Base-by-base conservation (phyloP, 2,113 vertebrate genomes). In the Hemiprocne comata region DNA sequence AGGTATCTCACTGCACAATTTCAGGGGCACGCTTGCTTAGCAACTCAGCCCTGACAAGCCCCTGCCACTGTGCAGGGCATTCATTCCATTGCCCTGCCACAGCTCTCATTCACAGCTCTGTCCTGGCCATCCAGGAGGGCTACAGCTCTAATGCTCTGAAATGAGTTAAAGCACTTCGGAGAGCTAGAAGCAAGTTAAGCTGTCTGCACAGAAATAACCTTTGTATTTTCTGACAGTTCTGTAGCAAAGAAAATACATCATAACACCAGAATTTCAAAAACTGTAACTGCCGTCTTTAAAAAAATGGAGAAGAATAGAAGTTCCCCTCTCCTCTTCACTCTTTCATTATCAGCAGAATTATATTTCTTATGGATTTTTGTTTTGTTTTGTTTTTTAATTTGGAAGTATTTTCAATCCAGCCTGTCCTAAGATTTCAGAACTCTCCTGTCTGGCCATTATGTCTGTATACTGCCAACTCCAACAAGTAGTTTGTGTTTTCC, bases 141-240 rank as follows among this genome's bases (percentile, higher is more conserved):
- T 44, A 71, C 2, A 2, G 58, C n/a, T 36, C 48, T 66, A 85
- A 83, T 28, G 42, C 85, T 69, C 84, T 60, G 33, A 94, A 87
- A 94, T 60, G 48, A 92, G 74, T 65, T 91, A 72, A 92, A 84
- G 76, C 55, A 92, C 88, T 92, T 60, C 17, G 57, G 57, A 90
- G 61, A 84, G 60, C 76, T 67, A 65, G 80, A 78, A 92, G 79
- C 42, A 92, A 95, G 72, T 90, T 92, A 93, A 93, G 48, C 80
- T 90, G 80, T 69, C 83, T 90, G 86, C 73, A 89, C 1, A 92
- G 92, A 94, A 70, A 90, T 7, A 94, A 92, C 72, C 57, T 61
- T 94, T 85, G 61, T 72, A 64, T 94, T 81, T 95, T 89, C 64
- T 94, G 89, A 95, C 80, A 93, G 65, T 50, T 96, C 90, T 48